A percentile compares a stretch with the other conserved stretches of the same genome.
These are phyloP conservation scores for Pantherophis guttatus DNA, from an alignment of 2,113 vertebrate genomes.

Conservation along the genomic window DNA sequence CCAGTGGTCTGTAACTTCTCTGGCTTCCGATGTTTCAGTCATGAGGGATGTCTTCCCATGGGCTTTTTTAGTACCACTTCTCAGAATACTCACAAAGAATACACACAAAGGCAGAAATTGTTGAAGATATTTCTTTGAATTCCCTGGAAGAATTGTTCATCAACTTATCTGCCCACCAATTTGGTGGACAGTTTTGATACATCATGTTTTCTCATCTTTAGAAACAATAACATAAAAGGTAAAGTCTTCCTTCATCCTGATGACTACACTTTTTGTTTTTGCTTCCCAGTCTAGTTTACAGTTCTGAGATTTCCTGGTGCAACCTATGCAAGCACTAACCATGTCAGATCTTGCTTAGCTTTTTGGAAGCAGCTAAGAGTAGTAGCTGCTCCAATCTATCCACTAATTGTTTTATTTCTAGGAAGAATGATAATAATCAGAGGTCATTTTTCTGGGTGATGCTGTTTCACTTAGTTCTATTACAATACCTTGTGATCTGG, in stretches of 20 bases:
- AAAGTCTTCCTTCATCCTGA: background rate
- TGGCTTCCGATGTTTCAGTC: background rate
- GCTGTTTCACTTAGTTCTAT: background rate
- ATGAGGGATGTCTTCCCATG: background rate
- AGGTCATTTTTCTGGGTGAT: background rate
- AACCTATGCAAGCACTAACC: background rate
- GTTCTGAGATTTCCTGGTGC: background rate
- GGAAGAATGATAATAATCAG: constrained; percentile 23
- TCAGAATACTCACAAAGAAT: background rate
- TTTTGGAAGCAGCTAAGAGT: background rate
- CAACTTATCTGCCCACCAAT: background rate
- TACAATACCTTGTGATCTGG: background rate
- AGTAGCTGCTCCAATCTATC: background rate
- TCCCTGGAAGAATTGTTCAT: background rate
- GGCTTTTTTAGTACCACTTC: background rate
- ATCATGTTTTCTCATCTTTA: background rate
- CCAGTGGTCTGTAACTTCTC: background rate
- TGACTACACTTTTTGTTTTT: background rate
- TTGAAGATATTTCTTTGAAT: background rate
- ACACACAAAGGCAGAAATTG: background rate
- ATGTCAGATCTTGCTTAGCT: background rate
- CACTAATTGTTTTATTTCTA: constrained; percentile 24
- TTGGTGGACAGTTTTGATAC: background rate
- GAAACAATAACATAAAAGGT: background rate
- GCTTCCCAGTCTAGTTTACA: background rate